Evolutionary conservation across 2,797 vertebrate genomes (phyloP).

Genomic region (Botia kubotai): DNA sequence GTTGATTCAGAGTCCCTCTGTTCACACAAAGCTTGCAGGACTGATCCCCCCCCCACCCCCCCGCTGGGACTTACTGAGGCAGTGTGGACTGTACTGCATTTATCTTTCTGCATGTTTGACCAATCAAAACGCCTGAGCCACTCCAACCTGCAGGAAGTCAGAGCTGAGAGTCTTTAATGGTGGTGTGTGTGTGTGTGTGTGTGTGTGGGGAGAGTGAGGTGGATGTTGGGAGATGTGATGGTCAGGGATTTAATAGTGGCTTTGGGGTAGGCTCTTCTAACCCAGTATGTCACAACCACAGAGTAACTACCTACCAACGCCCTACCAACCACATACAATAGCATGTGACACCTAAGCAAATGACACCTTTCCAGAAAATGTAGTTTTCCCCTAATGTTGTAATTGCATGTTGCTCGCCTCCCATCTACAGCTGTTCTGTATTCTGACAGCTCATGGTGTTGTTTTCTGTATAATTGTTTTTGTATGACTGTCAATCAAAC

Average conservation of each 20-base stretch:
- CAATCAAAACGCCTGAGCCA: slow-evolving; percentile 47
- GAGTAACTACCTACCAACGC: too few species aligned
- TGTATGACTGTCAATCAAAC: neutral
- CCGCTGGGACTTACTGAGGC: slow-evolving; percentile 46
- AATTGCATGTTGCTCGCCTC: too few species aligned
- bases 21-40: slow-evolving; percentile 37
- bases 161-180: neutral
- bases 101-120: slow-evolving; percentile 61
- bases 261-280: too few species aligned
- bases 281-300: too few species aligned
- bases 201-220: too few species aligned
- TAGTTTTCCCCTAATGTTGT: too few species aligned
- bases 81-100: slow-evolving; percentile 23
- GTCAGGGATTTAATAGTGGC: too few species aligned
- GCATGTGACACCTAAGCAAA: too few species aligned
- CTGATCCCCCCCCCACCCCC: slow-evolving; percentile 22
- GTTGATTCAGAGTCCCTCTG: slow-evolving; percentile 31
- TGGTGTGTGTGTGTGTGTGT: slow-evolving; percentile 16
- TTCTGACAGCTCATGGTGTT: neutral
- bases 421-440: neutral
- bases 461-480: slow-evolving; percentile 8
- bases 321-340: too few species aligned
- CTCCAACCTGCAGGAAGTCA: slow-evolving; percentile 52
- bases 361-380: too few species aligned
- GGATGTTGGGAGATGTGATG: slow-evolving; percentile 13